Percentiles rank a stretch among this genome's conserved stretches.
Conservation (phyloP, 2,113 vertebrate species). For the Anas platyrhynchos region DNA sequence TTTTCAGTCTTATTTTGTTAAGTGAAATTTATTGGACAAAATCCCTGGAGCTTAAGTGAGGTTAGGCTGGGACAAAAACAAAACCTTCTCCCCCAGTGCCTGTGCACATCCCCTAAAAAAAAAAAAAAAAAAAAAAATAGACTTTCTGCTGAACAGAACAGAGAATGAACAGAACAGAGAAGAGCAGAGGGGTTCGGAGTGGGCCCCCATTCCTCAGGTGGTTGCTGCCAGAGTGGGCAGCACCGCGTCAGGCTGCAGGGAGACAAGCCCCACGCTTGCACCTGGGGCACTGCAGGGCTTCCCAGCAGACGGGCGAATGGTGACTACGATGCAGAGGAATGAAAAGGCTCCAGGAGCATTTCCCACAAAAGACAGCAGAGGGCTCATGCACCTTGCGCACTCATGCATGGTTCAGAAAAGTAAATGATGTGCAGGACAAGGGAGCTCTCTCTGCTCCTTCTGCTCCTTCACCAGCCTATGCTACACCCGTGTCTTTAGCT, state of each 20-base stretch:
- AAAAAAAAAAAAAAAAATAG: neutral
- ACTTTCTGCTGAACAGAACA: neutral
- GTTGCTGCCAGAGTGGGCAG: neutral
- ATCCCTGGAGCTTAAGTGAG: neutral
- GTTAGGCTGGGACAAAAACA: neutral
- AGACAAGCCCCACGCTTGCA: rapidly evolving
- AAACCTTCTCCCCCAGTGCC: neutral
- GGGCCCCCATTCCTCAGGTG: no score
- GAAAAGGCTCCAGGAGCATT: neutral
- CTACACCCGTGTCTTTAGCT: no score
- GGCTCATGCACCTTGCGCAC: neutral
- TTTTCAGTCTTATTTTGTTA: neutral
- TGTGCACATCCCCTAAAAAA: neutral
- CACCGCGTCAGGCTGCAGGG: neutral
- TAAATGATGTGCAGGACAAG: neutral
- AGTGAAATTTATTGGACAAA: neutral
- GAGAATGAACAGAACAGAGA: neutral
- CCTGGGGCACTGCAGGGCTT: neutral
- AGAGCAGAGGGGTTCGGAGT: neutral
- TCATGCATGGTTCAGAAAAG: rapidly evolving
- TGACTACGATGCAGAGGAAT: rapidly evolving
- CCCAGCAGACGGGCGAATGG: rapidly evolving
- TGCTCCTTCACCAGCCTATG: no score
- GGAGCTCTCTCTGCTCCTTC: neutral
- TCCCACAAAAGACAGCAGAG: neutral